Evolutionary conservation across 2,797 vertebrate species (phyloP), one percentile per base, ranked within the genome.

Genomic region (Sternotherus odoratus): DNA sequence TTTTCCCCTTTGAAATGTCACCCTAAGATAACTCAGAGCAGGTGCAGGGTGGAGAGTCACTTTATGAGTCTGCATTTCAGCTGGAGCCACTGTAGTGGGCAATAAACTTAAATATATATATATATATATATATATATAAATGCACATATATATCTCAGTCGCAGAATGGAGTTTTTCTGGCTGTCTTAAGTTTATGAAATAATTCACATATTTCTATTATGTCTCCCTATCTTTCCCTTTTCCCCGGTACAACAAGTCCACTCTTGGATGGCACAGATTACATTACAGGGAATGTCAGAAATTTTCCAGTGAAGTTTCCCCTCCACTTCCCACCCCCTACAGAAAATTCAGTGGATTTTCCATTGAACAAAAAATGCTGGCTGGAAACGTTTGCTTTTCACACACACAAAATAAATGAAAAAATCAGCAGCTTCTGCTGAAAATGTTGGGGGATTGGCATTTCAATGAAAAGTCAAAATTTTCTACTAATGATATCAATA

Each of bases 131-230:
- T n/a, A n/a, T n/a, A n/a, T n/a, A n/a, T n/a, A n/a, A 66, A 69
- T 16, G 30, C 72, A 30, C 8, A 1, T 0, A 5, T 2, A 7
- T 6, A 57, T 46, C 66, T 89, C 85, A 57, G 3, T 21, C 30
- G 72, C 33, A 39, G 81, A 33, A 46, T 5, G 12, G 50, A 39
- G 49, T 43, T 36, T 48, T 80, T 53, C 53, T 24, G 21, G 21
- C 51, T 72, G 54, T 24, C 54, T 74, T 46, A 2, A 24, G n/a
- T 1, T 1, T 48, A 28, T 0, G 16, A 36, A 4, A n/a, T 11
- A 36, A 78, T 21, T 12, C 13, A 79, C 0, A 0, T 39, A 69
- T 63, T 85, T 54, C 3, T 77, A 48, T 53, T 36, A 56, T 85
- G 21, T 43, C 19, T 23, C 74, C 7, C 43, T 51, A 48, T 56